Evolutionary conservation across 2,113 vertebrate genomes (phyloP).

Genomic region (Bucco capensis): DNA sequence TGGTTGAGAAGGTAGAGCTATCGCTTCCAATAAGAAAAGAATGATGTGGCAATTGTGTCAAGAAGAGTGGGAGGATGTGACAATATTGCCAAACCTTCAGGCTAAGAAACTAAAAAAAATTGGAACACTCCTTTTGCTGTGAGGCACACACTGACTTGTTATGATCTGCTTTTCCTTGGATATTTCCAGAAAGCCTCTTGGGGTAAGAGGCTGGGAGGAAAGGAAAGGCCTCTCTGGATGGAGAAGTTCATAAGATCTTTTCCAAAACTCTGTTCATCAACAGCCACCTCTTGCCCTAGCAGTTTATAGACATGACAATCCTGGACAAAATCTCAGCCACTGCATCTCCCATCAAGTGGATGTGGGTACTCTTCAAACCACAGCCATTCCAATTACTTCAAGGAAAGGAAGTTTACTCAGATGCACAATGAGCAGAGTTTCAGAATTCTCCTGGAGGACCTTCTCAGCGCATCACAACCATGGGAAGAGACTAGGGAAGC

Average conservation of each 20-base stretch:
- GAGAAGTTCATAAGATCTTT: neutral
- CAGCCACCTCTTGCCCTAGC: neutral
- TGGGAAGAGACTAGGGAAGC: neutral
- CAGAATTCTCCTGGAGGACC: neutral
- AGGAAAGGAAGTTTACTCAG: neutral
- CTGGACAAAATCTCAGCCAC: neutral
- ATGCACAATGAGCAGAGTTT: neutral
- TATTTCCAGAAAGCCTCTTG: neutral
- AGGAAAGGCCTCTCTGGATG: neutral
- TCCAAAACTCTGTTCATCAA: neutral
- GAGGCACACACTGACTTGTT: neutral
- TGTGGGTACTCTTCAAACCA: neutral
- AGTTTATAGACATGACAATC: neutral
- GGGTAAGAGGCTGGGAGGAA: neutral
- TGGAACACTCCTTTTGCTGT: neutral
- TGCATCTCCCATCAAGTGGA: neutral
- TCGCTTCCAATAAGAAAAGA: neutral
- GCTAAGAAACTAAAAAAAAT: neutral
- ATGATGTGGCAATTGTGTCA: neutral
- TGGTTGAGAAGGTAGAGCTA: neutral
- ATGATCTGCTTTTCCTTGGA: neutral
- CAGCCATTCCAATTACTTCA: neutral
- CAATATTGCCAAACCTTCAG: neutral
- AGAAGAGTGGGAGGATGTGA: neutral
- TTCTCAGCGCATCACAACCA: neutral